Evolutionary conservation across 1,140 invertebrate genomes (phyloP).

Genomic region (Aleiodes sp.): DNA sequence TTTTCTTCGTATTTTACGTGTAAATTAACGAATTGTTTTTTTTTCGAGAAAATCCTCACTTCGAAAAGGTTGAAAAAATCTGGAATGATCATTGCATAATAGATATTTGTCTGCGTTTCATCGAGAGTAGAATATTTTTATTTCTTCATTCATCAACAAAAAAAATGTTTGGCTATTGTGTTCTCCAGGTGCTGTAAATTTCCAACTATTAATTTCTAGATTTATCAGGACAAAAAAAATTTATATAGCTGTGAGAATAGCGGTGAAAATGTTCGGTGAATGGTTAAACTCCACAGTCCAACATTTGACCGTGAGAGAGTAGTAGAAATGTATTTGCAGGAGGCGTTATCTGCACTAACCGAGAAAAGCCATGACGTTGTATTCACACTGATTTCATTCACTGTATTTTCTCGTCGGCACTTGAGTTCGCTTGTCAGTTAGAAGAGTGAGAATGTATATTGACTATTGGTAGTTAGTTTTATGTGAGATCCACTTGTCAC

Average conservation of each 20-base stretch:
- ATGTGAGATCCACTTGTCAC: too few species aligned
- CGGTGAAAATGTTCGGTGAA: slow-evolving; percentile 22
- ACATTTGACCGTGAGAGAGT: not conserved
- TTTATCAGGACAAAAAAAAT: not conserved
- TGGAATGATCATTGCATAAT: too few species aligned
- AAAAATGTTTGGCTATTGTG: too few species aligned
- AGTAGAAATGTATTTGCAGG: slow-evolving; percentile 38
- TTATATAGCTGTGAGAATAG: not conserved
- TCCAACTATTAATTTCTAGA: not conserved
- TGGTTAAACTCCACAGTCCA: not conserved
- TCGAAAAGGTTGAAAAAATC: too few species aligned
- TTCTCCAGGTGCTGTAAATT: too few species aligned
- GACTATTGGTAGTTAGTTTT: too few species aligned
- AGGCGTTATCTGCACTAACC: slow-evolving; percentile 41
- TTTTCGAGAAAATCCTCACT: too few species aligned
- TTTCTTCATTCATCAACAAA: too few species aligned
- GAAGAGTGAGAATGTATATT: not conserved
- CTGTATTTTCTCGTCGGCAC: not conserved
- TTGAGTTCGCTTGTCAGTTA: slow-evolving; percentile 35
- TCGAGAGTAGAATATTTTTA: too few species aligned
- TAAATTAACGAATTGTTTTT: too few species aligned
- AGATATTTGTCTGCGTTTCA: too few species aligned
- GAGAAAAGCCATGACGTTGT: slow-evolving; percentile 17
- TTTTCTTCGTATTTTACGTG: too few species aligned
- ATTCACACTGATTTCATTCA: not conserved